Base-by-base conservation (phyloP, 2,797 vertebrate species). In the Numenius phaeopus region DNA sequence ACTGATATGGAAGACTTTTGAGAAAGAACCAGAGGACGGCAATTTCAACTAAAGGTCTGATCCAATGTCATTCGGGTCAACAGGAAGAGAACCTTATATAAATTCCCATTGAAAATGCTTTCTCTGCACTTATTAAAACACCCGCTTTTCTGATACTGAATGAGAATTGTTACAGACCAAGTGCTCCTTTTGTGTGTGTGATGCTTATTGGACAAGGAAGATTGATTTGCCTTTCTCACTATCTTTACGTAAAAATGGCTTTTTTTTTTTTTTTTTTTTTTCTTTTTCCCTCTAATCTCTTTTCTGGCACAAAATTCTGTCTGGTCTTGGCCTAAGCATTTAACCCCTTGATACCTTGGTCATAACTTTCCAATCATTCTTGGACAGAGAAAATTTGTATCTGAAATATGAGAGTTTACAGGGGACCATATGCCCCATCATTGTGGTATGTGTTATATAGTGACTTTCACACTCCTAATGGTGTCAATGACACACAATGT, bases 171-270 rank as follows among this genome's bases (percentile, higher is more conserved):
- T 92, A 76, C 62, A 90, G 73, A 92, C 24, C 58, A 89, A 84
- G n/a, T 40, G 37, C 11, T 87, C 46, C 34, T 93, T 95, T 85
- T 87, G 34, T 93, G 32, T 52, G 32, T 62, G 37, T 70, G 69
- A 71, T 58, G 22, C 39, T 82, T 92, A 69, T 47, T 79, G 64
- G 64, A 73, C 24, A 77, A 73, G 40, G 67, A 87, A 94, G 70
- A 92, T 89, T 82, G 83, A 85, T 92, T 84, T 96, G 59, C 47
- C 34, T 92, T 94, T 92, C 64, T 87, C 64, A 44, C 10, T 66
- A 50, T 76, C 71, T 93, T 90, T 79, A 49, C 17, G 69, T 83
- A 81, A 89, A 93, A 94, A 83, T 34, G 1, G 15, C 3, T 21
- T 21, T 40, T 57, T 24, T 55, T 72, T 59, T 37, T 52, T 27